Evolutionary conservation across 2,113 vertebrate species (phyloP).

Genomic region (Chloropsis cyanopogon): DNA sequence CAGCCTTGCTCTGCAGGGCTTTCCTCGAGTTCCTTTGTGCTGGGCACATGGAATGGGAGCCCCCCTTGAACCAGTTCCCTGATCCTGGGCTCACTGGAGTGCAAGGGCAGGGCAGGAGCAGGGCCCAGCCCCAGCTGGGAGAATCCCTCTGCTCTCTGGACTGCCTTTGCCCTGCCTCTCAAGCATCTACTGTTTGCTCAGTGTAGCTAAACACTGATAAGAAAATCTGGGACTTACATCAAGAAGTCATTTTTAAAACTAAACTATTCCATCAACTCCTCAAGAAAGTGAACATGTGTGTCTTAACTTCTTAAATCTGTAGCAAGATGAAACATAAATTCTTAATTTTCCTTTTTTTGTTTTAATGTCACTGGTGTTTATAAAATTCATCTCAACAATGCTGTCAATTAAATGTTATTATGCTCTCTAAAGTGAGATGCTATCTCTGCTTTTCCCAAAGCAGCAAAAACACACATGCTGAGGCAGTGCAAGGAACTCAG

Average conservation of each 20-base stretch:
- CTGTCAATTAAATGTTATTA: conserved; percentile 41
- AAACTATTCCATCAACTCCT: not conserved
- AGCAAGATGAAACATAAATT: conserved; percentile 29
- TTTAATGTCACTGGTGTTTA: not conserved
- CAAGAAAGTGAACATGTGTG: not conserved
- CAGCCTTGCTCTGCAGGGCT: too few species aligned
- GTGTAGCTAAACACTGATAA: not conserved
- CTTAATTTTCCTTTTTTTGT: conserved; percentile 5
- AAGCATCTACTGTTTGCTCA: not conserved
- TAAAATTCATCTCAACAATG: conserved; percentile 23
- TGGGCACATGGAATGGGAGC: not conserved
- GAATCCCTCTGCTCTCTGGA: not conserved
- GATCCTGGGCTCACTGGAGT: not conserved
- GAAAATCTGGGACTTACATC: not conserved
- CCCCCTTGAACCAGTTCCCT: not conserved
- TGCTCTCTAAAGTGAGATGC: not conserved
- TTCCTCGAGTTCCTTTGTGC: not conserved
- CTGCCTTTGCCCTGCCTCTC: not conserved
- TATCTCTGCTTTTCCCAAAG: conserved; percentile 33
- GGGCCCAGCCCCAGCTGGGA: not conserved
- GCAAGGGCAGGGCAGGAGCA: not conserved
- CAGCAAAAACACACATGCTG: not conserved
- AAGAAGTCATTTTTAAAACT: not conserved
- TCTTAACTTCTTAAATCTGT: not conserved
- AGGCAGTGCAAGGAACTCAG: not conserved